Base-by-base conservation (phyloP, 2,113 vertebrate species). In the Etheostoma spectabile region DNA sequence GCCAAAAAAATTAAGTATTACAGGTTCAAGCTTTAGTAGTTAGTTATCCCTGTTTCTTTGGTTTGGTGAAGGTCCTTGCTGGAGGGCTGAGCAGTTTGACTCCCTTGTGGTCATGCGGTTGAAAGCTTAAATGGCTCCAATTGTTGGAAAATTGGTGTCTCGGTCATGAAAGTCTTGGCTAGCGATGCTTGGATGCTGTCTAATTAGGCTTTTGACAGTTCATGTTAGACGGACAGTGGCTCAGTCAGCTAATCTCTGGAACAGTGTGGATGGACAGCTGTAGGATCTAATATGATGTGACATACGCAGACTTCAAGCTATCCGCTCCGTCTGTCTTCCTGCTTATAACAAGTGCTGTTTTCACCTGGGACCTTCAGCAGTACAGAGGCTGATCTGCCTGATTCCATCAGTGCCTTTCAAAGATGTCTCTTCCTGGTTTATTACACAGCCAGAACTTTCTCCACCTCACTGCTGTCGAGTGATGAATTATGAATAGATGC, bases 401-500 rank as follows among this genome's bases (percentile, higher is more conserved):
- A 79, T 71, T 86, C 83, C 85, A 77, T 87, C 88, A 82, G 80
- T 68, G 70, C 74, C 71, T 82, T 68, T 75, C 74, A 68, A 61
- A 83, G 63, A 86, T 35, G 51, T 88, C 86, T 86, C 79, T 73
- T 80, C 86, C 78, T 52, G 82, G 65, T 88, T 88, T 91, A 86
- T 91, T 91, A 88, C 89, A 81, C 16, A 24, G 73, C 74, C 77
- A 86, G 73, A 91, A 90, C 88, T 89, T 91, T 88, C 91, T 86
- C 86, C 81, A 86, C 77, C 77, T 82, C 84, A 3, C 86, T 83
- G 89, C 88, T 84, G 86, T 86, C 62, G 79, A 86, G 80, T 75
- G 84, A 88, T 94, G 82, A 94, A 93, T 94, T 93, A 94, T 93
- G 92, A 92, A 93, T 91, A 79, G 85, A 89, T 61, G 73, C 81